Evolutionary conservation across 2,888 invertebrate genomes (phyloP).

Genomic region (Hybos culiciformis): DNA sequence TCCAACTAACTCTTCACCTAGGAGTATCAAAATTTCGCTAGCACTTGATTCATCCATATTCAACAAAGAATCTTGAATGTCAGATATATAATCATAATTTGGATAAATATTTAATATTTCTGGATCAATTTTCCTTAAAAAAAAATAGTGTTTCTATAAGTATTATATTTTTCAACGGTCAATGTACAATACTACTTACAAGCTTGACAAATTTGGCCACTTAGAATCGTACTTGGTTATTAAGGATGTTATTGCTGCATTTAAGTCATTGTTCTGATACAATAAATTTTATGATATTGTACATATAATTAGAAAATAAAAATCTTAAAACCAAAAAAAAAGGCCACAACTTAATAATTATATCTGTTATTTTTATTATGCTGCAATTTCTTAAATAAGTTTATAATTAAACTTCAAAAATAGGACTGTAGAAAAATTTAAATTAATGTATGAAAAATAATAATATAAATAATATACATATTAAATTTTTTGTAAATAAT

Average conservation of each 20-base stretch:
- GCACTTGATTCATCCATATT: slow-evolving; percentile 39
- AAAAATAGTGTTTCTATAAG: background rate
- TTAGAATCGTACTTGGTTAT: slow-evolving; percentile 46
- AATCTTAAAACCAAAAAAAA: background rate
- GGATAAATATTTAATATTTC: slow-evolving; percentile 29
- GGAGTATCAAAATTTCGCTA: slow-evolving; percentile 50
- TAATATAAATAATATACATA: background rate
- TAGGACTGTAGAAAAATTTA: no score
- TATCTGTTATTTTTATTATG: no score
- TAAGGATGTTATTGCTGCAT: slow-evolving; percentile 51
- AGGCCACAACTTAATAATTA: background rate
- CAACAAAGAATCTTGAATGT: slow-evolving; percentile 32
- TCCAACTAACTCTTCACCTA: slow-evolving; percentile 66
- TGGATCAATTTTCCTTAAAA: slow-evolving; percentile 28
- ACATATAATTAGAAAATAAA: background rate
- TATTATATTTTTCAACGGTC: background rate
- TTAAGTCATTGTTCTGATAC: slow-evolving; percentile 47
- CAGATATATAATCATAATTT: slow-evolving; percentile 34
- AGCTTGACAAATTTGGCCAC: slow-evolving; percentile 33
- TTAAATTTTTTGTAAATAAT: background rate
- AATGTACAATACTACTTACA: slow-evolving; percentile 22
- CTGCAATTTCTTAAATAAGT: no score
- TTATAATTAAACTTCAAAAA: no score
- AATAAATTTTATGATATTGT: slow-evolving; percentile 1
- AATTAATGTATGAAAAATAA: no score